phyloP scores from a whole-genome alignment of 2,113 vertebrate species.

The Mustelus asterias region DNA sequence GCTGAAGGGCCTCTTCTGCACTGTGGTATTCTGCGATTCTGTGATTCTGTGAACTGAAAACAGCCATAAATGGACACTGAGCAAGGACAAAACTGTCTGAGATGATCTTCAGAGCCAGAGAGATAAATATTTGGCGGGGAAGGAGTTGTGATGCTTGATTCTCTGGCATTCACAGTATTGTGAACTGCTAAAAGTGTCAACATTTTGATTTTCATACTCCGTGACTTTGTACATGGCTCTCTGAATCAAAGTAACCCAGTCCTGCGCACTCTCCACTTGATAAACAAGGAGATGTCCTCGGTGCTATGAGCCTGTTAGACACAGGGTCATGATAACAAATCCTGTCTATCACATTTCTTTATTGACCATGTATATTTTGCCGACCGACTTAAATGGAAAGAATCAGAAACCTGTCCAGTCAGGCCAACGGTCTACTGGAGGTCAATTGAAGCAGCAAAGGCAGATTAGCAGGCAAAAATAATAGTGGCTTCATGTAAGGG shows the following conservation, averaged over 20 bases:
- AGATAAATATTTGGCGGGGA: neutral
- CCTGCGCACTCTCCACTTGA: neutral
- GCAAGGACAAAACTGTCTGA: neutral
- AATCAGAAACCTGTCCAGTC: neutral
- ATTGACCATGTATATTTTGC: neutral
- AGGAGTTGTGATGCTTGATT: neutral
- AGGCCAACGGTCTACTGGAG: neutral
- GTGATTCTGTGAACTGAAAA: neutral
- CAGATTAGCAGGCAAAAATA: conserved; percentile 2
- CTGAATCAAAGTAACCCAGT: neutral
- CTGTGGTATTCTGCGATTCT: too few relatives aligned
- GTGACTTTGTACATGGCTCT: neutral
- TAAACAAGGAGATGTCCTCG: neutral
- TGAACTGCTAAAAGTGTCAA: neutral
- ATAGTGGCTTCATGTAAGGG: neutral
- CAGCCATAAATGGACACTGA: neutral
- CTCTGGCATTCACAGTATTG: neutral
- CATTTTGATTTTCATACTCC: neutral
- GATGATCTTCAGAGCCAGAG: neutral
- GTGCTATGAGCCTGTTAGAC: neutral
- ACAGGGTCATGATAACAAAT: neutral
- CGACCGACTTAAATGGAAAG: neutral
- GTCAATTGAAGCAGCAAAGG: neutral
- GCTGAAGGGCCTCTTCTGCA: too few relatives aligned
- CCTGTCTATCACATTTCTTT: neutral